phyloP scores from a whole-genome alignment of 1,140 invertebrate genomes.

The Drosophila teissieri region DNA sequence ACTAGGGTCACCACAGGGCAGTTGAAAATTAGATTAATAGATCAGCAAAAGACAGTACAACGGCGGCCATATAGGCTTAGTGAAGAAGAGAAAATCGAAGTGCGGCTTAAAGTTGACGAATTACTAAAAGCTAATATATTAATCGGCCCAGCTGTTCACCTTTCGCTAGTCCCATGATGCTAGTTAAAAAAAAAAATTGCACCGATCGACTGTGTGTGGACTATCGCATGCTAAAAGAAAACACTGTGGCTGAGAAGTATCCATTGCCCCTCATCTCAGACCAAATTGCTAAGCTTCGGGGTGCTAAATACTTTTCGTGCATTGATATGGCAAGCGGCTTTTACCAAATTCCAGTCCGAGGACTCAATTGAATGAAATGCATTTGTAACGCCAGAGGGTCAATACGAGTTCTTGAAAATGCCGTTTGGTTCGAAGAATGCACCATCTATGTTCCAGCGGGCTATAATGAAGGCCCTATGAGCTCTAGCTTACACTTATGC shows the following conservation, averaged over 20 bases:
- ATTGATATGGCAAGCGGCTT: constrained; percentile 10
- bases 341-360: too few species aligned
- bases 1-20: neutral
- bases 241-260: neutral
- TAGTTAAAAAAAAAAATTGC: constrained; percentile 11
- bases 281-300: constrained; percentile 12
- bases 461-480: neutral
- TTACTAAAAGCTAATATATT: constrained; percentile 9
- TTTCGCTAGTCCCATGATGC: constrained; percentile 6
- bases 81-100: constrained; percentile 7
- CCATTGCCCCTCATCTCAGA: constrained; percentile 12
- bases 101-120: constrained; percentile 9
- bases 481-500: neutral
- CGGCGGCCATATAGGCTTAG: constrained; percentile 7
- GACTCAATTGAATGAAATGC: too few species aligned
- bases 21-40: neutral
- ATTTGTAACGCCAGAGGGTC: neutral
- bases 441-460: neutral
- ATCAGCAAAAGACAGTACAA: neutral
- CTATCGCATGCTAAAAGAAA: too few species aligned
- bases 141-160: constrained; percentile 11
- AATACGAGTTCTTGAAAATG: constrained; percentile 1
- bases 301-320: constrained; percentile 1
- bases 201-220: neutral
- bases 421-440: constrained; percentile 3